Base-by-base conservation (phyloP, 2,113 vertebrate genomes). In the Meriones unguiculatus region DNA sequence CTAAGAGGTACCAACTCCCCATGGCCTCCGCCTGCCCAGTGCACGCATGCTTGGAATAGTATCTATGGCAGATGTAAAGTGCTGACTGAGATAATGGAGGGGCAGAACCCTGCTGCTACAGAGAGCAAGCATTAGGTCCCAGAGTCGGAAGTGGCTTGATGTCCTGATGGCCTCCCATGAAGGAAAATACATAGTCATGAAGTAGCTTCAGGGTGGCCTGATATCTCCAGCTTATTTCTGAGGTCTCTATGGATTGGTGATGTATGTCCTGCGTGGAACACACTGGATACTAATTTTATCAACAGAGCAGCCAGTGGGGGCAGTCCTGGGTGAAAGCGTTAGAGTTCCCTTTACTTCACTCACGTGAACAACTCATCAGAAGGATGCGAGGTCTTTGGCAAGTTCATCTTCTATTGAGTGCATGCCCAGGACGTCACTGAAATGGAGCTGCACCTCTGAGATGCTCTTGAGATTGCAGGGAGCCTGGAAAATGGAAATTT, bases 271-370 rank as follows among this genome's bases (percentile, higher is more conserved):
- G 1, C 35, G 4, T 41, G 70, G 3, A 92, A 28, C 70, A 46
- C 78, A 72, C 0, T n/a, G 73, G 87, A 46, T 73, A 46, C 57
- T 24, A 57, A n/a, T 22, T 70, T 62, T 32, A 65, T 67, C 5
- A 20, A 65, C 84, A 84, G 69, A 59, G 76, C 24, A 78, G 13
- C 87, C 69, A n/a, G 30, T 87, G 93, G 95, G 50, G 28, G 0
- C n/a, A 82, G 78, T 72, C 80, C 70, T 65, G 62, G 35, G 76
- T 93, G 59, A 95, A 95, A 67, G 30, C 38, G 50, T 81, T 95
- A 70, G 25, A 35, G 69, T 96, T 97, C 80, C 94, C 67, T 94
- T 80, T 89, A 85, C 89, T 96, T 91, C 77, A 50, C 32, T 90
- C 90, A 93, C 54, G 86, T 77, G 69, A n/a, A 64, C 54, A 86